Conservation (phyloP, 2,797 vertebrate genomes). For the Prunella strophiata region DNA sequence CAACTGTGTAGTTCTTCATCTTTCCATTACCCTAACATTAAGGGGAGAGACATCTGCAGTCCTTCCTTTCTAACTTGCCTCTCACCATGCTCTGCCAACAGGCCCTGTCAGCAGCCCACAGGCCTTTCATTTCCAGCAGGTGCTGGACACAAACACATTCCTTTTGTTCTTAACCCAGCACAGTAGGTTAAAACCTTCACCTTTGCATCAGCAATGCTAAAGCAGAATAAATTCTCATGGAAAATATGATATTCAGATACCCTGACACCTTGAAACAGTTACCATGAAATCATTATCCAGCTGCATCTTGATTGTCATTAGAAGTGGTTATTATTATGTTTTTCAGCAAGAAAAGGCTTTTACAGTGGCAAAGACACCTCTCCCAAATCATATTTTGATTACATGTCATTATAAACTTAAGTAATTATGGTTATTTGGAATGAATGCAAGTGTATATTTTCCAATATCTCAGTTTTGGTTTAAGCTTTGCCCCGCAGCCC, state of each 20-base stretch:
- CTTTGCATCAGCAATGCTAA: neutral
- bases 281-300: neutral
- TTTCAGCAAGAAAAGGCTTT: conserved; percentile 1
- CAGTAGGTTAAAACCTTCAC: neutral
- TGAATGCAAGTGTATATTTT: neutral
- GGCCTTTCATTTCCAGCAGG: neutral
- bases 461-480: neutral
- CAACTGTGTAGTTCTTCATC: fast-evolving
- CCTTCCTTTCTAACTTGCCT: neutral
- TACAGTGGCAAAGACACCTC: neutral
- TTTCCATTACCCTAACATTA: neutral
- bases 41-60: neutral
- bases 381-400: conserved; percentile 46
- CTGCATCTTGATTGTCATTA: conserved; percentile 14
- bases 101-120: neutral
- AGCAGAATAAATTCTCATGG: neutral
- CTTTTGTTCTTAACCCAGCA: neutral
- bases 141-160: neutral
- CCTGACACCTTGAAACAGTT: neutral
- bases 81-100: neutral
- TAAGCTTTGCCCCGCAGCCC: neutral
- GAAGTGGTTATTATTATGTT: neutral
- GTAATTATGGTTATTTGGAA: conserved; percentile 24
- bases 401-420: conserved; percentile 1
- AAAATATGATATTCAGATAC: neutral